Evolutionary conservation across 2,888 invertebrate species (phyloP).

Genomic region (Steinernema hermaphroditum): DNA sequence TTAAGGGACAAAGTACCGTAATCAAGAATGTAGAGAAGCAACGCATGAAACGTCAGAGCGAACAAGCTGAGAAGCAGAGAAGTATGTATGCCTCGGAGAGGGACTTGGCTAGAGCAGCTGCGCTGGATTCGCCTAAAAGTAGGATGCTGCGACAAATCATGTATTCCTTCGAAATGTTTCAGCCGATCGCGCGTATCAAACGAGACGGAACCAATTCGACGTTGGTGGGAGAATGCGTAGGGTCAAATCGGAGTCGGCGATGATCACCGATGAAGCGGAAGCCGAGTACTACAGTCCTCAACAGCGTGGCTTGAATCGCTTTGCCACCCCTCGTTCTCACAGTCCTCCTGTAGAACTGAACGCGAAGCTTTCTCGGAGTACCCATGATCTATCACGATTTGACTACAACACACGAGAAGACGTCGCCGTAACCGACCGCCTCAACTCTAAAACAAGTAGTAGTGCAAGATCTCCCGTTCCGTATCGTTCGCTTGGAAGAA

Average conservation of each 20-base stretch:
- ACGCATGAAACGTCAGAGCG: slow-evolving; percentile 51
- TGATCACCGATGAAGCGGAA: slow-evolving; percentile 35
- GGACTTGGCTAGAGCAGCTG: background rate
- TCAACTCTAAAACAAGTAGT: background rate
- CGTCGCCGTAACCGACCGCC: background rate
- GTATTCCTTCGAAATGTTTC: background rate
- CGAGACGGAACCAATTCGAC: slow-evolving; percentile 24
- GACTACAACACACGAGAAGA: background rate
- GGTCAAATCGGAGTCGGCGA: slow-evolving; percentile 49
- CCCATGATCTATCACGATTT: slow-evolving; percentile 34
- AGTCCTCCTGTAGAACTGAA: slow-evolving; percentile 17
- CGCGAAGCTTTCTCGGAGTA: slow-evolving; percentile 37
- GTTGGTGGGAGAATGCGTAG: slow-evolving; percentile 53
- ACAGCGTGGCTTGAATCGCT: slow-evolving; percentile 31
- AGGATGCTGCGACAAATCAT: background rate
- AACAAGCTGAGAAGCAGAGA: slow-evolving; percentile 32
- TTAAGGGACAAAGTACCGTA: slow-evolving; percentile 51
- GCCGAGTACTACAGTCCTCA: slow-evolving; percentile 30
- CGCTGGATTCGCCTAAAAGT: background rate
- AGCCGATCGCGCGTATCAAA: background rate
- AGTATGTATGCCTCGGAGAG: background rate
- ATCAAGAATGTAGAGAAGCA: slow-evolving; percentile 57
- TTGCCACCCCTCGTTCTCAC: background rate
- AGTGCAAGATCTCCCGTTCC: background rate
- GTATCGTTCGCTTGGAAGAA: slow-evolving; percentile 24